phyloP scores from a whole-genome alignment of 1,140 invertebrate genomes.

The Cydia amplana region DNA sequence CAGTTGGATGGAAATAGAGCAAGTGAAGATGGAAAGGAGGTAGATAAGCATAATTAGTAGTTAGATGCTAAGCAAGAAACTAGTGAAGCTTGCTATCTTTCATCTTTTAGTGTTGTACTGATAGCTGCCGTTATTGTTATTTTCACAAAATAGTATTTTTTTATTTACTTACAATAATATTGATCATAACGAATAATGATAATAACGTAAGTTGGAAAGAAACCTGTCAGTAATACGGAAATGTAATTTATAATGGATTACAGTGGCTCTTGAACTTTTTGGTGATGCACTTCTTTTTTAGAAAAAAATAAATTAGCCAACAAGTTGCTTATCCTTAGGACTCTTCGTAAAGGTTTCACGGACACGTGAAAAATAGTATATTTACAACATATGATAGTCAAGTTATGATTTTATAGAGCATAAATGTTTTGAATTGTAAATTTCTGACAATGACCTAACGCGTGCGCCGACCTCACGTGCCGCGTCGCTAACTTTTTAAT shows the following conservation, averaged over 20 bases:
- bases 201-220: neutral
- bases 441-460: constrained; percentile 57
- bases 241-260: no score
- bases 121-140: neutral
- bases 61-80: neutral
- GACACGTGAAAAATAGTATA: neutral
- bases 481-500: constrained; percentile 48
- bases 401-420: constrained; percentile 43
- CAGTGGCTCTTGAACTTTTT: no score
- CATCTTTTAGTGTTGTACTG: constrained; percentile 14
- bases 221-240: no score
- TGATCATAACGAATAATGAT: neutral
- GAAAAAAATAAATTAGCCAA: no score
- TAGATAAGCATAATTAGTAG: constrained; percentile 15
- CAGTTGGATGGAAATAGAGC: constrained; percentile 3
- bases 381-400: constrained; percentile 3
- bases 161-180: no score
- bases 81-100: constrained; percentile 13
- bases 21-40: constrained; percentile 15
- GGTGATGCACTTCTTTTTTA: no score
- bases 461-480: constrained; percentile 44
- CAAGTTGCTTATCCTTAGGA: no score
- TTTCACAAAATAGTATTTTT: neutral
- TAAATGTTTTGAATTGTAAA: constrained; percentile 37
- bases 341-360: neutral